A percentile compares a stretch with the other conserved stretches of the same genome.
phyloP scores from a whole-genome alignment of 2,888 invertebrate species.

The Imbricaverruca yamaguchii region DNA sequence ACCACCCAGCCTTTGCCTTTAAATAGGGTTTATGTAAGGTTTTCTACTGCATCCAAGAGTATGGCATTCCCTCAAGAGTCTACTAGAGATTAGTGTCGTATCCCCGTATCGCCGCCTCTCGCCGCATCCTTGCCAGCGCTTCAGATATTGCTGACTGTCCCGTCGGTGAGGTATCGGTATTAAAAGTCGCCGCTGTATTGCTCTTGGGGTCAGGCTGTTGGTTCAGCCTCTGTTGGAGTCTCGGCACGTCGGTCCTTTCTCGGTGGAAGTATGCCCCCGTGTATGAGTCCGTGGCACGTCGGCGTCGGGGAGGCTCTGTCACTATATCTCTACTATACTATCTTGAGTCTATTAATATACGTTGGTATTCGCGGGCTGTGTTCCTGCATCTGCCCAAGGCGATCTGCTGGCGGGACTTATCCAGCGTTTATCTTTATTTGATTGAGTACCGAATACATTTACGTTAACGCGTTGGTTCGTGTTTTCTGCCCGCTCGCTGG shows the following conservation, averaged over 20 bases:
- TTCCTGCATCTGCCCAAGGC: neutral
- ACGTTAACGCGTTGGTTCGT: neutral
- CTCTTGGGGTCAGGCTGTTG: neutral
- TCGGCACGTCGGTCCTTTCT: neutral
- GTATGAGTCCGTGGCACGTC: neutral
- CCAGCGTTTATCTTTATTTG: constrained; percentile 4
- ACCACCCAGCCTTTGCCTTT: neutral
- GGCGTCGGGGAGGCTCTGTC: neutral
- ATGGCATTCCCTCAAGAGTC: constrained; percentile 13
- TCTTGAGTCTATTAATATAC: neutral
- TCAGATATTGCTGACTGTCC: neutral
- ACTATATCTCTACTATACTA: neutral
- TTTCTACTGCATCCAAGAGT: neutral
- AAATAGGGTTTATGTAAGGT: neutral
- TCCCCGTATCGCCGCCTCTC: neutral
- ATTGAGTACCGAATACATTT: constrained; percentile 10
- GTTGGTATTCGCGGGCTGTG: neutral
- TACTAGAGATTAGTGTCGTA: neutral
- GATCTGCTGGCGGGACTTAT: neutral
- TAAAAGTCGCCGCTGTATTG: neutral
- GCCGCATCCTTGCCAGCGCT: neutral
- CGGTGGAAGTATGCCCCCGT: neutral
- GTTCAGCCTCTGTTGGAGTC: neutral
- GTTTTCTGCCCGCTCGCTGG: too few relatives aligned
- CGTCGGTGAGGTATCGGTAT: neutral